Conservation (phyloP, 2,797 vertebrate species). For the Diplodus puntazzo region DNA sequence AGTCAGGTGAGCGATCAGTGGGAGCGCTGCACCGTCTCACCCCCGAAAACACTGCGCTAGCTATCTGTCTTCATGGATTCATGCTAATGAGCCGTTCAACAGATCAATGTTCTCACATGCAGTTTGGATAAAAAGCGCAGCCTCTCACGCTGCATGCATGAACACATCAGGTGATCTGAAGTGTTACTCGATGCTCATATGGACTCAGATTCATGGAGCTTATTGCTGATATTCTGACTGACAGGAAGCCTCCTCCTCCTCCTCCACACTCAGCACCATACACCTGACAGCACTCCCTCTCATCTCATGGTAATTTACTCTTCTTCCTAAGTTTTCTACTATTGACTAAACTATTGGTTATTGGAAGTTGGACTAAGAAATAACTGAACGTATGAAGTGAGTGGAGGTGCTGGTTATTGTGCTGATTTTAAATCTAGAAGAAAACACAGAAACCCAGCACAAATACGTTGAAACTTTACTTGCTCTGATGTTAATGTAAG, state of each 20-base stretch:
- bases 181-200: conserved; percentile 15
- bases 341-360: not conserved
- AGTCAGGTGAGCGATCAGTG: conserved; percentile 46
- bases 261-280: not conserved
- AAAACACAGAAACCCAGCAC: too few relatives aligned
- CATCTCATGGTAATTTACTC: not conserved
- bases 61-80: conserved; percentile 18
- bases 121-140: not conserved
- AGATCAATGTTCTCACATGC: not conserved
- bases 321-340: conserved; percentile 7
- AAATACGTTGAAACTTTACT: too few relatives aligned
- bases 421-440: too few relatives aligned
- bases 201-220: not conserved
- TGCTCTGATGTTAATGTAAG: too few relatives aligned
- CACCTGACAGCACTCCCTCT: not conserved
- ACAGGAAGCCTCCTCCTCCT: not conserved
- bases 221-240: conserved; percentile 15
- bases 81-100: conserved; percentile 5
- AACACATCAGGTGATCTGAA: not conserved
- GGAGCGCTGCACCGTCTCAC: conserved; percentile 21
- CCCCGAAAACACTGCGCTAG: conserved; percentile 35
- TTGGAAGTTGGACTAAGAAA: too few relatives aligned
- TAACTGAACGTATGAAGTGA: too few relatives aligned
- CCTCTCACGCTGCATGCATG: conserved; percentile 18
- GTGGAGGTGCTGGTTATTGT: too few relatives aligned